phyloP scores from a whole-genome alignment of 1,140 invertebrate species.

The Diuraphis noxia region DNA sequence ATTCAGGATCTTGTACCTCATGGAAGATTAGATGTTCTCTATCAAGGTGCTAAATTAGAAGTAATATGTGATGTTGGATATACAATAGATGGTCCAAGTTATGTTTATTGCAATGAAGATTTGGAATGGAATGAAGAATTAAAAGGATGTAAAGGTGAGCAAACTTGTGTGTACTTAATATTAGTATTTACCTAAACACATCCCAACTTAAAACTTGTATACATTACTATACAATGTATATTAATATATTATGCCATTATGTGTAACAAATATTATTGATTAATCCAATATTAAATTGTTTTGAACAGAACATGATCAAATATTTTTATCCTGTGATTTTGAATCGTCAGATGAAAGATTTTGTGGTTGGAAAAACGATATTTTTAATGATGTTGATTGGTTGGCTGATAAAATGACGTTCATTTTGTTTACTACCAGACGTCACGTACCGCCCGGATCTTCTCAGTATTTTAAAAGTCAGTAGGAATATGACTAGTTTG shows the following conservation, averaged over 20 bases:
- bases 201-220: too few relatives aligned
- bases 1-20: neutral
- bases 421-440: neutral
- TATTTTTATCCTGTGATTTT: slow-evolving; percentile 12
- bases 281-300: neutral
- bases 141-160: neutral
- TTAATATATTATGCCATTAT: too few relatives aligned
- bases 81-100: neutral
- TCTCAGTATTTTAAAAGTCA: slow-evolving; percentile 43
- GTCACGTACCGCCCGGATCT: slow-evolving; percentile 17
- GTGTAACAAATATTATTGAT: neutral
- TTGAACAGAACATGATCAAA: neutral
- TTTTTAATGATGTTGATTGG: slow-evolving; percentile 38
- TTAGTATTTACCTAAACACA: neutral
- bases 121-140: slow-evolving; percentile 2
- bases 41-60: neutral
- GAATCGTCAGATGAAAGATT: slow-evolving; percentile 47
- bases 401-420: slow-evolving; percentile 32
- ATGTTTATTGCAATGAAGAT: neutral
- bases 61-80: neutral
- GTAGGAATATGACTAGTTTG: neutral
- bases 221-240: too few relatives aligned
- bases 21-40: neutral
- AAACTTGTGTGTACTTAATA: neutral
- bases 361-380: slow-evolving; percentile 48